Evolutionary conservation across 2,888 invertebrate species (phyloP).

Genomic region (Galeruca laticollis): DNA sequence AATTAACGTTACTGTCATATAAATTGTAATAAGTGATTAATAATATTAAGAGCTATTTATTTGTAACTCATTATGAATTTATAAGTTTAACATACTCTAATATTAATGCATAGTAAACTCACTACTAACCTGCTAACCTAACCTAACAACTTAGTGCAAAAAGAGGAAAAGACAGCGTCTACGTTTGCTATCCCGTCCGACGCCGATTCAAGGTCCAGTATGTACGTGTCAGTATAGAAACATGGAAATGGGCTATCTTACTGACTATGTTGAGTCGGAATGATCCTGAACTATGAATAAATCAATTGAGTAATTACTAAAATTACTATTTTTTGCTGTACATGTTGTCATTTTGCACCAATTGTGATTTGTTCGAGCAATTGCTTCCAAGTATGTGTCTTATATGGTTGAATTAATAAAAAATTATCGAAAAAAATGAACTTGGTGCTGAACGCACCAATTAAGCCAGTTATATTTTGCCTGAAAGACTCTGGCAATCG

Average conservation of each 20-base stretch:
- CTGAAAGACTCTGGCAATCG: no score
- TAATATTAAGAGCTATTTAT: no score
- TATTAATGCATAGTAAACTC: slow-evolving; percentile 15
- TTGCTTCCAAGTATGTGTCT: no score
- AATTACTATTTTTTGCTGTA: neutral
- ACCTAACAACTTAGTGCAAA: slow-evolving; percentile 52
- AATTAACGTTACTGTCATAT: no score
- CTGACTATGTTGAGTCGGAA: slow-evolving; percentile 56
- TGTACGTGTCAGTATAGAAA: slow-evolving; percentile 57
- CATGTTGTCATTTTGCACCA: slow-evolving; percentile 16
- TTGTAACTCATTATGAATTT: no score
- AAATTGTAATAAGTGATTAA: no score
- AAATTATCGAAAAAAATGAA: no score
- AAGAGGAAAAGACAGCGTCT: slow-evolving; percentile 58
- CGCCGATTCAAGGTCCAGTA: slow-evolving; percentile 50
- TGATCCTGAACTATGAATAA: slow-evolving; percentile 40
- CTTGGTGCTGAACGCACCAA: no score
- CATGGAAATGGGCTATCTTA: slow-evolving; percentile 57
- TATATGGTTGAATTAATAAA: no score
- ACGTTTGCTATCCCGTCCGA: slow-evolving; percentile 58
- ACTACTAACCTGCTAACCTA: neutral
- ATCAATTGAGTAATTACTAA: neutral
- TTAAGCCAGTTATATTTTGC: no score
- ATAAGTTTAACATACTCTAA: neutral
- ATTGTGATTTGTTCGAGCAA: neutral